Conservation (phyloP, 2,797 vertebrate genomes). For the Anguilla marmorata region DNA sequence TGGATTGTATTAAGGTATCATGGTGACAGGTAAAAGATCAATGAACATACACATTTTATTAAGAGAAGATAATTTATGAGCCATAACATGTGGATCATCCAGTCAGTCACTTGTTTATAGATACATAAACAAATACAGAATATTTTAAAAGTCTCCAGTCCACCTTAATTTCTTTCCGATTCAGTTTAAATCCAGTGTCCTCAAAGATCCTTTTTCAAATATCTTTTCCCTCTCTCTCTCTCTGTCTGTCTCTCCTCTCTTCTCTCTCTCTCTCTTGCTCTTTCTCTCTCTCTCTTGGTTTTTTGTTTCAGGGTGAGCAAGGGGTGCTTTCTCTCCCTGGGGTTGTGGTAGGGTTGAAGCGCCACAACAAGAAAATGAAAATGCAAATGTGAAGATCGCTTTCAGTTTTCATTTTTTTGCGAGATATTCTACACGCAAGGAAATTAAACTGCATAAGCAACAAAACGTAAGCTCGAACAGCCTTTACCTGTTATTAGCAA, state of each 20-base stretch:
- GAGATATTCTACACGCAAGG: background rate
- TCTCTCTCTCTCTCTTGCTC: no score
- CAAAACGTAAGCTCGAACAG: background rate
- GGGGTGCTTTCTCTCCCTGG: no score
- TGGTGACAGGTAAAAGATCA: background rate
- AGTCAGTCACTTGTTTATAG: conserved; percentile 24
- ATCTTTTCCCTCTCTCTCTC: background rate
- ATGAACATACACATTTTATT: background rate
- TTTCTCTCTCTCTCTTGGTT: no score
- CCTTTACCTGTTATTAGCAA: background rate
- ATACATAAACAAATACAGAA: no score
- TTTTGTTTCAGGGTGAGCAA: no score
- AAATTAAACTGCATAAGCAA: background rate
- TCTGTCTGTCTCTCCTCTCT: no score
- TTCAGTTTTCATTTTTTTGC: background rate
- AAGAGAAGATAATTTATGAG: conserved; percentile 31
- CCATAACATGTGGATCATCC: conserved; percentile 24
- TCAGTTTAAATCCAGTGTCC: background rate
- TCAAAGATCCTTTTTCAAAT: background rate
- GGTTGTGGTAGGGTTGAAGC: background rate
- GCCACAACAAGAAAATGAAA: background rate
- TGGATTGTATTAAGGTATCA: background rate
- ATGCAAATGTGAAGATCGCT: background rate
- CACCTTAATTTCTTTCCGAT: background rate
- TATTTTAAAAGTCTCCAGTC: background rate